phyloP scores from a whole-genome alignment of 2,113 vertebrate species.

The Australoheros scitulus region DNA sequence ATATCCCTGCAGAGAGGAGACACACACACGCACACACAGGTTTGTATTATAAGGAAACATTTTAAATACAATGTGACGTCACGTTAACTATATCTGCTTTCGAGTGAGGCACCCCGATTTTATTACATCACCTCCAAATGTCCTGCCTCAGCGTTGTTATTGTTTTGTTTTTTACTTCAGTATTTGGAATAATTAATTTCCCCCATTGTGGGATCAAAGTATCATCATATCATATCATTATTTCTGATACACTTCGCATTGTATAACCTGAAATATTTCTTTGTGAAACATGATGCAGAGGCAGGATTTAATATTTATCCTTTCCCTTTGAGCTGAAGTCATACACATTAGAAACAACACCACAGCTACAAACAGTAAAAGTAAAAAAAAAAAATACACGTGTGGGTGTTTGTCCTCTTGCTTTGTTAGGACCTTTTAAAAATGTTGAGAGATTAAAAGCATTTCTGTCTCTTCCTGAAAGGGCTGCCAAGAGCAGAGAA shows the following conservation, averaged over 20 bases:
- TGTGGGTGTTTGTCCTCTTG: not conserved
- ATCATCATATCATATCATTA: not conserved
- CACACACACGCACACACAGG: constrained; percentile 8
- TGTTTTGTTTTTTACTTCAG: not conserved
- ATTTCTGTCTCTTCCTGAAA: not conserved
- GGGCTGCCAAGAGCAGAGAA: not conserved
- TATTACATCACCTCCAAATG: not conserved
- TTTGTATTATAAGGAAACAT: not conserved
- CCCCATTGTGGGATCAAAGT: no score
- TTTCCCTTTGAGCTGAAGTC: not conserved
- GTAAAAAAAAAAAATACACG: not conserved
- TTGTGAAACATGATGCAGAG: constrained; percentile 24
- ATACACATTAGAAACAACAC: no score
- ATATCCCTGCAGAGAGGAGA: constrained; percentile 82
- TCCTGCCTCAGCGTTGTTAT: not conserved
- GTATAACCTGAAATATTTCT: not conserved
- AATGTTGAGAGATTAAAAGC: not conserved
- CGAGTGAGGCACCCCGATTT: not conserved
- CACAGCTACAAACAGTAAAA: not conserved
- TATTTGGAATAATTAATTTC: not conserved
- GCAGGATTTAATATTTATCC: not conserved
- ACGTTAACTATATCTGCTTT: not conserved
- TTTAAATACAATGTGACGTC: not conserved
- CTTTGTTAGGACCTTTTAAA: not conserved
- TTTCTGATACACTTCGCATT: not conserved